phyloP scores from a whole-genome alignment of 2,113 vertebrate genomes.

The Barbus barbus region DNA sequence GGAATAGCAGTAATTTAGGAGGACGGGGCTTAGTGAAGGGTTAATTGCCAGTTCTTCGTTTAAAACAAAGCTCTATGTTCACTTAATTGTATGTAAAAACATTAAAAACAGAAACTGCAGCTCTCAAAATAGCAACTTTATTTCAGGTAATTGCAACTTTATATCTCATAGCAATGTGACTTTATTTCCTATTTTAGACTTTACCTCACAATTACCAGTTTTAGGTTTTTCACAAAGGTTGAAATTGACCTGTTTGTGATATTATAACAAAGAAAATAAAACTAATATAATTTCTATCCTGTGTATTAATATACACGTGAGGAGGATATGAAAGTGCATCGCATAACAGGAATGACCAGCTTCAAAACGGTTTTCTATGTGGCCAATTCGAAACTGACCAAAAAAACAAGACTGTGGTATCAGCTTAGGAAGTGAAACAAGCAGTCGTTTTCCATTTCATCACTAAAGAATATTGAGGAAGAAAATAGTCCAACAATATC shows the following conservation, averaged over 20 bases:
- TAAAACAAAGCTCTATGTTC: neutral
- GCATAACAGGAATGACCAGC: constrained; percentile 23
- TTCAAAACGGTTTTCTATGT: neutral
- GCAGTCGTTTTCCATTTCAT: neutral
- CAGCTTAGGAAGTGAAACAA: neutral
- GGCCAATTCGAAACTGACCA: neutral
- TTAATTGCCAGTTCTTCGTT: no score
- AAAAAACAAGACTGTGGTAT: neutral
- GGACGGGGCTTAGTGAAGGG: no score
- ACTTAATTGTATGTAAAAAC: neutral
- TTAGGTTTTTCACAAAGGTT: neutral
- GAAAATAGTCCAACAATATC: neutral
- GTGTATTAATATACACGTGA: no score
- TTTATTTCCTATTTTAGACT: neutral
- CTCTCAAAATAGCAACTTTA: neutral
- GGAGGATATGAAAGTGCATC: neutral
- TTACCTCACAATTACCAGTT: neutral
- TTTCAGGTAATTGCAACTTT: neutral
- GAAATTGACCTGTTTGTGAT: neutral
- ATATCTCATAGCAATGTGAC: no score
- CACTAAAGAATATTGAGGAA: neutral
- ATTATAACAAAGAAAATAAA: neutral
- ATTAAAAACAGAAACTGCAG: neutral
- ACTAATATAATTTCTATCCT: neutral
- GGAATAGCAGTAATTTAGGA: no score